Evolutionary conservation across 2,888 invertebrate species (phyloP), one percentile per base, ranked within the genome.

Genomic region (Notocelia uddmanniana): DNA sequence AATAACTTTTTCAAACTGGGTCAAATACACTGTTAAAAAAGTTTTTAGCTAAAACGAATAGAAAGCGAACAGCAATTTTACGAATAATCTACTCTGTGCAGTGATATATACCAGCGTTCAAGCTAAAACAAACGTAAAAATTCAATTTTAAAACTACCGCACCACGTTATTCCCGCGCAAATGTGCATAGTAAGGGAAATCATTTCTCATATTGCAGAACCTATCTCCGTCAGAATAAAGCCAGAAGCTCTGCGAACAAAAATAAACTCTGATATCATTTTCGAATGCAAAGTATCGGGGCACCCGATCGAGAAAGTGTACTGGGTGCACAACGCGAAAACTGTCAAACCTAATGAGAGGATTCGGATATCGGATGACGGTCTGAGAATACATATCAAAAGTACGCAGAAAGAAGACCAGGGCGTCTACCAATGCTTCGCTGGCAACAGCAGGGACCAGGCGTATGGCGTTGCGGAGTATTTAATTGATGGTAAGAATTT

Each of bases 371-470:
- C 94, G 58, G 87, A 88, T 70, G 92, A 93, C 75, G 88, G 90
- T 55, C 86, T 85, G 85, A 91, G 93, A 79, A 84, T 95, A 88
- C 94, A 95, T 84, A 95, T 96, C 80, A 95, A 94, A 79, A 95
- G 95, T 74, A 91, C 98, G 63, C 96, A 96, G 77, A 96, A 96
- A 78, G 96, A 97, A 72, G 98, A 98, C 88, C 96, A 97, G 73
- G 98, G 98, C 54, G 97, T 98, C 95, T 98, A 98, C 89, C 98
- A 98, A 83, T 98, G 98, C 86, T 96, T 98, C 79, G 97, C 97
- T 8, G 96, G 96, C 82, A 97, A 97, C 82, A 96, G 97, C 77
- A 96, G 96, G 91, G 97, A 98, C 84, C 97, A 97, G 88, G 96
- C 96, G 18, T 97, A 97, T 86, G 97, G 97, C 11, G 95, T 96